Evolutionary conservation across 2,113 vertebrate species (phyloP).

Genomic region (Corydoras maculifer): DNA sequence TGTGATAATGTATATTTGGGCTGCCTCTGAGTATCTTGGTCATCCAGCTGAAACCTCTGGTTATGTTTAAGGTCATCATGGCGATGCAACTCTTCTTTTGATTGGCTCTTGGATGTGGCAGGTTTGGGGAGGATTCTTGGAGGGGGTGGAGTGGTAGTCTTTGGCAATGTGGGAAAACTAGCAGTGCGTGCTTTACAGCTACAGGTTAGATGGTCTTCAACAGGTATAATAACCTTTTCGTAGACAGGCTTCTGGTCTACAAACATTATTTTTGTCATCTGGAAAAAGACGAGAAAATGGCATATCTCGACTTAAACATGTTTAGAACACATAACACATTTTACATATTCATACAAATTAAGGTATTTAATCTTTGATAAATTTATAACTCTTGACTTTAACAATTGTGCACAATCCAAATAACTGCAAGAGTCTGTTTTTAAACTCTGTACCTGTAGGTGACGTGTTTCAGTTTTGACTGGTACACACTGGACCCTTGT

Average conservation of each 20-base stretch:
- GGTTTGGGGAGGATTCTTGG: slow-evolving; percentile 40
- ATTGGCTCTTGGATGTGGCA: slow-evolving; percentile 46
- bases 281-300: slow-evolving; percentile 19
- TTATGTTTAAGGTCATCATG: slow-evolving; percentile 66
- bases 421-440: background rate
- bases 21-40: slow-evolving; percentile 57
- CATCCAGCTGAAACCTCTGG: slow-evolving; percentile 56
- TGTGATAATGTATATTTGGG: slow-evolving; percentile 52
- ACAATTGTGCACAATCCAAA: background rate
- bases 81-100: slow-evolving; percentile 65
- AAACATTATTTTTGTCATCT: slow-evolving; percentile 87
- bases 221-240: slow-evolving; percentile 76
- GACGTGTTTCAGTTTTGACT: slow-evolving; percentile 67
- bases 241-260: slow-evolving; percentile 65
- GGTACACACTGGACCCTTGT: slow-evolving; percentile 76
- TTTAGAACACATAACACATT: no score
- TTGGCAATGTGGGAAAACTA: slow-evolving; percentile 26
- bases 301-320: background rate
- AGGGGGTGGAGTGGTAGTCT: slow-evolving; percentile 32
- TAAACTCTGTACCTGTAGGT: slow-evolving; percentile 67
- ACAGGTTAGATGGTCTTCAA: slow-evolving; percentile 87
- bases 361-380: no score
- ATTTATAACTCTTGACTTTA: background rate
- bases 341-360: no score
- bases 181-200: slow-evolving; percentile 62